Base-by-base conservation (phyloP, 2,113 vertebrate genomes). In the Mustela nigripes region DNA sequence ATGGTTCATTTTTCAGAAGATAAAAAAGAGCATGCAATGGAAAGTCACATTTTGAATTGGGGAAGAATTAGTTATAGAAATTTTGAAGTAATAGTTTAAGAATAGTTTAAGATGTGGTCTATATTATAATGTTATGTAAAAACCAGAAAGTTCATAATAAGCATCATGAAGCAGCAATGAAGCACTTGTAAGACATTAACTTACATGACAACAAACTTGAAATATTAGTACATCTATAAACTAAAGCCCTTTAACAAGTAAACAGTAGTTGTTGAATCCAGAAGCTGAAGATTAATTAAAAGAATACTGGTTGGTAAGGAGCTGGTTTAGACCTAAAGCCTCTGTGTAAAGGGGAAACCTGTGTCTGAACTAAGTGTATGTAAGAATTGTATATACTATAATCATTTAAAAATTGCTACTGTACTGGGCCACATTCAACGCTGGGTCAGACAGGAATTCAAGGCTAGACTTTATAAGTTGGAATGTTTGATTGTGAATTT, bases 401-500 rank as follows among this genome's bases (percentile, higher is more conserved):
- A 76, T 89, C 62, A 62, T 86, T 94, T 97, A 50, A 14, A 69
- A 85, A 73, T 94, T 91, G 22, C 42, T 84, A 4, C 69, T 96
- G 85, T 28, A 90, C 36, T 85, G 92, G 91, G 58, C 71, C 95
- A 63, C 50, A 91, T 69, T 97, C 89, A 84, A 69, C 85, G n/a
- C 73, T 84, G 26, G 92, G 92, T 90, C 86, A 97, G 39, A 97
- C 48, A 97, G 86, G 33, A 97, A 83, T 83, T 98, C 95, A 53
- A 67, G 90, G 31, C 63, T 56, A 88, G 60, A 60, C 48, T n/a
- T 91, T 39, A 97, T 91, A 94, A 69, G 33, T 50, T 96, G 85
- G 93, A 90, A 92, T 71, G 93, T 89, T 78, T 93, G 79, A 83
- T 96, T 95, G 67, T 98, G 89, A 92, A 98, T 98, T 74, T 98